Percentiles rank a stretch among this genome's conserved stretches.
These are phyloP conservation scores for Holotrichia oblita DNA, from an alignment of 1,140 invertebrate species.

Conservation along the genomic window DNA sequence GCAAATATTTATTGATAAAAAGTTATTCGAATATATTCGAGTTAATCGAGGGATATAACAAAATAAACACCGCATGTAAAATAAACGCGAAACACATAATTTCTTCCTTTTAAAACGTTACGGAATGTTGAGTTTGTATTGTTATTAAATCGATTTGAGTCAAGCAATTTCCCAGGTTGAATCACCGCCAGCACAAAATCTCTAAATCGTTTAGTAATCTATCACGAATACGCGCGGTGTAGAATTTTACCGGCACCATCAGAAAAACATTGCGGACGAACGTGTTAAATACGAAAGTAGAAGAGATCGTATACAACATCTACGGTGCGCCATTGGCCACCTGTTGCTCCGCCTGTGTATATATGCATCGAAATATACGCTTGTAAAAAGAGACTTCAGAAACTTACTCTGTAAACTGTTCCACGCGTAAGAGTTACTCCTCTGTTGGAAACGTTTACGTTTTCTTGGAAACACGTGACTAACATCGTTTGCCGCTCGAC, in stretches of 20 bases:
- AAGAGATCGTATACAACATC: not conserved
- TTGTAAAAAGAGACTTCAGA: constrained; percentile 15
- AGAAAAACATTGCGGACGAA: constrained; percentile 10
- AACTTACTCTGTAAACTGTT: constrained; percentile 51
- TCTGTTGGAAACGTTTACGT: constrained; percentile 22
- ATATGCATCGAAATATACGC: constrained; percentile 38
- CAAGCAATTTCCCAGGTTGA: constrained; percentile 48
- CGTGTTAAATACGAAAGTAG: constrained; percentile 12
- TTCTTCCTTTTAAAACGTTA: constrained; percentile 19
- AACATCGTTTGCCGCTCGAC: constrained; percentile 27
- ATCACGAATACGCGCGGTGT: not conserved
- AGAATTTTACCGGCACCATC: not conserved
- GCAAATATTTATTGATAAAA: no score
- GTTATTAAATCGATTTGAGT: constrained; percentile 47
- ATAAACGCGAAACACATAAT: constrained; percentile 16
- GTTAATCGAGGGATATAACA: not conserved
- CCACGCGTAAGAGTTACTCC: constrained; percentile 40
- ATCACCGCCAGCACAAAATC: constrained; percentile 43
- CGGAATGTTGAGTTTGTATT: constrained; percentile 36
- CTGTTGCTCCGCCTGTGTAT: constrained; percentile 51
- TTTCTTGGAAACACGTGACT: constrained; percentile 32
- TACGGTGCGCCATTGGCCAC: constrained; percentile 51
- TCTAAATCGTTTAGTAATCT: constrained; percentile 37
- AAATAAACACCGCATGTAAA: not conserved
- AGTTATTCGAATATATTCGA: no score